A percentile compares a stretch with the other conserved stretches of the same genome.
Conservation (phyloP, 2,888 invertebrate genomes). For the Melanophora roralis region DNA sequence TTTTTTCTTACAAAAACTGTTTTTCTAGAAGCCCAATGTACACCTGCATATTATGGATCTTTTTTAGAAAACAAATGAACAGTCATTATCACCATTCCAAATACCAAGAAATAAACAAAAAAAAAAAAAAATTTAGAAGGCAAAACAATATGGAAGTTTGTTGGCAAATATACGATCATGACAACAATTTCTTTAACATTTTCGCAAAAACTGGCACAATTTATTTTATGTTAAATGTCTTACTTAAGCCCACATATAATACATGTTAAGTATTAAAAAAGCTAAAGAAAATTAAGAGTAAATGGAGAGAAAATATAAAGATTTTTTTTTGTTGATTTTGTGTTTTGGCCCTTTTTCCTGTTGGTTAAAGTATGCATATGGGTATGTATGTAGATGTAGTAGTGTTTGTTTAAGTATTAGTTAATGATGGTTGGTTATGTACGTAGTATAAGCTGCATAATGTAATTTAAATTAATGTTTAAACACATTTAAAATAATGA, state of each 20-base stretch:
- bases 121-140: background rate
- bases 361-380: background rate
- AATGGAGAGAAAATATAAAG: background rate
- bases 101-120: background rate
- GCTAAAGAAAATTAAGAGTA: background rate
- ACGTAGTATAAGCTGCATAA: slow-evolving; percentile 6
- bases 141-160: background rate
- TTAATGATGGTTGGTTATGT: no score
- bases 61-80: background rate
- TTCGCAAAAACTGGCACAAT: slow-evolving; percentile 29
- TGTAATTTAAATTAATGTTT: slow-evolving; percentile 57
- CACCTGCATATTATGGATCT: no score
- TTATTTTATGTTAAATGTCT: slow-evolving; percentile 56
- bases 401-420: background rate
- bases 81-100: slow-evolving; percentile 42
- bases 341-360: slow-evolving; percentile 35
- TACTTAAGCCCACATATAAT: slow-evolving; percentile 57
- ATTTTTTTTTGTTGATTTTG: no score
- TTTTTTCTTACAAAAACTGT: no score
- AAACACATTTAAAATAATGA: slow-evolving; percentile 46
- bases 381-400: background rate
- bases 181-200: slow-evolving; percentile 48
- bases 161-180: slow-evolving; percentile 39
- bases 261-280: slow-evolving; percentile 49
- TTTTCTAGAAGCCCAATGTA: no score